A percentile compares a stretch with the other conserved stretches of the same genome.
These are phyloP conservation scores for Agrochola circellaris DNA, from an alignment of 2,888 invertebrate genomes.

Conservation along the genomic window DNA sequence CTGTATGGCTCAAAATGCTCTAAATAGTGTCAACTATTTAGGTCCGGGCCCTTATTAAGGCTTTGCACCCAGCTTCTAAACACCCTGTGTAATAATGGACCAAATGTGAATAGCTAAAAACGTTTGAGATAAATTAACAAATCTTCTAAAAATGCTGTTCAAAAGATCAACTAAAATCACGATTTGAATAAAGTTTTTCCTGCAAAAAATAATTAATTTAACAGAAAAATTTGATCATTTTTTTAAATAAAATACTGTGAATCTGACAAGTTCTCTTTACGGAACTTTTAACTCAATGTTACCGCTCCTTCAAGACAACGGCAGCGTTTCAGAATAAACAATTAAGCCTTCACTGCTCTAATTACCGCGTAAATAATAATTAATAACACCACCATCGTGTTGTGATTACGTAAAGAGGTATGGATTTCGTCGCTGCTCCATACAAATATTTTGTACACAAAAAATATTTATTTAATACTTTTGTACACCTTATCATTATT, in stretches of 20 bases:
- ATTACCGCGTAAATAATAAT: conserved; percentile 37
- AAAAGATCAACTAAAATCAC: background rate
- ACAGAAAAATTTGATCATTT: too few species aligned
- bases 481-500: background rate
- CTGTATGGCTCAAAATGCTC: too few species aligned
- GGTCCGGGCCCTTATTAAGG: too few species aligned
- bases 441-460: conserved; percentile 16
- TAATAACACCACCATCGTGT: conserved; percentile 10
- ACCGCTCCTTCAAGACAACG: conserved; percentile 9
- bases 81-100: background rate
- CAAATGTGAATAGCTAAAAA: background rate
- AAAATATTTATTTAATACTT: background rate
- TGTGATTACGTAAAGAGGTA: background rate
- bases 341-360: conserved; percentile 27
- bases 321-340: conserved; percentile 10
- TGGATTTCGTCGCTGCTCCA: background rate
- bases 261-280: background rate
- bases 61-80: too few species aligned
- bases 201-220: background rate
- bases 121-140: background rate
- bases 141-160: too few species aligned
- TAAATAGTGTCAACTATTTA: too few species aligned
- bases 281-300: conserved; percentile 9
- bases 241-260: background rate
- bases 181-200: too few species aligned